Evolutionary conservation across 2,113 vertebrate genomes (phyloP), one percentile per base, ranked within the genome.

Genomic region (Lophochroa leadbeateri): DNA sequence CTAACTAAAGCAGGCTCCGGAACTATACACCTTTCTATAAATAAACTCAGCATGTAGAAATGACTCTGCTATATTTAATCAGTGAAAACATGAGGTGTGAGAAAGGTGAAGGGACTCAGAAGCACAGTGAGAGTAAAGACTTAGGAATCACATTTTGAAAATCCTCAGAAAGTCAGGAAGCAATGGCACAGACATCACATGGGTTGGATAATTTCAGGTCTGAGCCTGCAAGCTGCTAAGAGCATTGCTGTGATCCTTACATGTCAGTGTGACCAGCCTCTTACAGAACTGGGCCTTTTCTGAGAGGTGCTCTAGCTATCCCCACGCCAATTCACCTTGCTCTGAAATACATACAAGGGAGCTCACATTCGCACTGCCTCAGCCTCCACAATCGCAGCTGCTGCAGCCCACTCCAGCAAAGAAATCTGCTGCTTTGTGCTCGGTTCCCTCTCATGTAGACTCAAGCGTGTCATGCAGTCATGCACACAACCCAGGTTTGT

Each of bases 1-100:
- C 89, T 89, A 75, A 10, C 75, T n/a, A 24, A 47, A 65, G 87
- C 63, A 18, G 76, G 60, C 83, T 71, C 91, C 41, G 92, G 60
- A 79, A 39, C 70, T 13, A 24, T 82, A 41, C 88, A 82, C 82
- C 88, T 35, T 61, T 35, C 96, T 87, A 96, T 76, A 96, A 96
- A 97, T 97, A 97, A 82, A 39, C 53, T 41, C 82, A 61, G 81
- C 28, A 24, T 0, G 3, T 44, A 69, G 75, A 92, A 97, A 71
- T 69, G 31, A 82, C 92, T 64, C 90, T 70, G 78, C 96, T 95
- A 93, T 89, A 96, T 92, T 95, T 94, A 87, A 92, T 49, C 61
- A 35, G 41, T 57, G 86, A 27, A 85, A 82, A 87, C 87, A 87
- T 0, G 17, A 76, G 69, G 72, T 25, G n/a, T 47, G 67, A 31